phyloP scores from a whole-genome alignment of 2,113 vertebrate species.

The Procavia capensis region DNA sequence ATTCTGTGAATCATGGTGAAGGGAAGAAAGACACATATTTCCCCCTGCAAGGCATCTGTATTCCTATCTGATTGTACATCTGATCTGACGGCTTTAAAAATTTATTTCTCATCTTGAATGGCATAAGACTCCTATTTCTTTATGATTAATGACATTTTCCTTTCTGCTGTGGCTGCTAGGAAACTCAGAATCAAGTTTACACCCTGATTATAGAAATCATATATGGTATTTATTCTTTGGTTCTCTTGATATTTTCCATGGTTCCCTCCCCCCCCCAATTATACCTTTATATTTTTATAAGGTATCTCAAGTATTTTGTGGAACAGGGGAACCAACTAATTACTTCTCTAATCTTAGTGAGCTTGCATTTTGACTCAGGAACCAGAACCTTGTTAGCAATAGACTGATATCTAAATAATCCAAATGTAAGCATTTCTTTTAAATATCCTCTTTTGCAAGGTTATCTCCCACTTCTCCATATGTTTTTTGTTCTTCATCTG shows the following conservation, averaged over 20 bases:
- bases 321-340: background rate
- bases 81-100: background rate
- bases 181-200: slow-evolving; percentile 58
- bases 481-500: slow-evolving; percentile 74
- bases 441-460: slow-evolving; percentile 7
- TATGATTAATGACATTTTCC: slow-evolving; percentile 41
- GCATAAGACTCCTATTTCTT: background rate
- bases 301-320: background rate
- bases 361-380: background rate
- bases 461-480: slow-evolving; percentile 44
- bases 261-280: background rate
- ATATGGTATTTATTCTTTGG: slow-evolving; percentile 24
- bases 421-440: slow-evolving; percentile 58
- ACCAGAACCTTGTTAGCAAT: background rate
- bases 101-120: background rate
- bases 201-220: slow-evolving; percentile 20
- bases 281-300: background rate
- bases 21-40: background rate
- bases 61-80: background rate
- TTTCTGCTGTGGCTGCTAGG: slow-evolving; percentile 26
- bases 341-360: background rate
- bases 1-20: background rate
- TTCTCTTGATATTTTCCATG: slow-evolving; percentile 15
- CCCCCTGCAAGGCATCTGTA: background rate
- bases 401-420: background rate